Evolutionary conservation across 2,797 vertebrate genomes (phyloP), one percentile per base, ranked within the genome.

Genomic region (Phataginus tetradactyla): DNA sequence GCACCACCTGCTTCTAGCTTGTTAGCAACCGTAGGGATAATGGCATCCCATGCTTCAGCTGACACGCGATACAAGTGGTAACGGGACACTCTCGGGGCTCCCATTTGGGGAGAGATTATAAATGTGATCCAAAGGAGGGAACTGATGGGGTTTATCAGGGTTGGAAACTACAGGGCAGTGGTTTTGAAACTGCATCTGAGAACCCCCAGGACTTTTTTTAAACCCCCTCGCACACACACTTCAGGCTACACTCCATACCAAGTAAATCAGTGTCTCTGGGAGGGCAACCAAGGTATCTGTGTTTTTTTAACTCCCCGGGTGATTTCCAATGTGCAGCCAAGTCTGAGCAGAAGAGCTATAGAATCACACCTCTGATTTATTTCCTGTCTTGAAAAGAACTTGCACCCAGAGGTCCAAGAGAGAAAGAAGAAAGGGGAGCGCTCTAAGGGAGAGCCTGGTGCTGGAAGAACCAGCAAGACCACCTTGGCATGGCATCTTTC

Each of bases 1-100:
- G 42, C 1, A n/a, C 45, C 39, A 78, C 55, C 37, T 86, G 64
- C 92, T 86, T 57, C 64, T 27, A 21, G 37, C 63, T 91, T 78
- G 61, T 91, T 74, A 95, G 72, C 57, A 88, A 51, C 11, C 23
- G 12, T 64, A 61, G 64, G 53, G 86, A 75, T 66, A 71, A 89
- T 1, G 72, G 64, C 42, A 79, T 27, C 34, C 63, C 20, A 25
- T 21, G 75, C 32, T 81, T 29, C 20, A 53, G 77, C 1, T 34
- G 39, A 77, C 27, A 37, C 32, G 23, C 74, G 37, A 84, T 13
- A 59, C 55, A 45, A 90, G 66, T 12, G 83, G 29, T 61, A 23
- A 5, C 5, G 6, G 32, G 78, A 51, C 1, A 77, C 71, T 57
- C 5, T 7, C 9, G 45, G 51, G 88, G 18, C 10, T 91, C 53